Evolutionary conservation across 2,888 invertebrate genomes (phyloP), one percentile per base, ranked within the genome.

Genomic region (Ormia ochracea): DNA sequence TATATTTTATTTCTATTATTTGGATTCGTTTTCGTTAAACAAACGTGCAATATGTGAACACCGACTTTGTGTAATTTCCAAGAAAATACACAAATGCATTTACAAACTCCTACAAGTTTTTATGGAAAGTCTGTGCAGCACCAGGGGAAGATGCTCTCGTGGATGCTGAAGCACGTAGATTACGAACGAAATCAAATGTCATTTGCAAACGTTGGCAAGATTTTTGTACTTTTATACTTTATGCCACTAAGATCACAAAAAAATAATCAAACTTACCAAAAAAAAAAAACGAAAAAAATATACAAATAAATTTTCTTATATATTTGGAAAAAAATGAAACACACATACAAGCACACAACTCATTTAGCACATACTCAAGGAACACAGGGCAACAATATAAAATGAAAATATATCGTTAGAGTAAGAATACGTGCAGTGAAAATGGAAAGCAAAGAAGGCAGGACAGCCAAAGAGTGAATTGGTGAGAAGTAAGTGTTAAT

Each of bases 161-260:
- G 23, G 63, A 54, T 38, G 19, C 38, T 72, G 31, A 10, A 56
- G 72, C 80, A 80, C 80, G 80, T 80, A 80, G 43, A 76, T 61
- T 73, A 76, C 80, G 78, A 76, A 81, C 68, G 74, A 82, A 82
- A 82, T 86, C 86, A 86, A 84, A 84, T 86, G 86, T 86, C 86
- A 86, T 82, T 82, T 84, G 78, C 81, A 81, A 75, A 78, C 75
- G 80, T 80, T 80, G 72, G 80, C 80, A 80, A 72, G 72, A 80
- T 78, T 69, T 73, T 65, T 28, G 7, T 69, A n/a, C 54, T 61
- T 33, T 41, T 21, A 10, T 28, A 45, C 14, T 58, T 58, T 63
- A 68, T 63, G 80, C 76, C 68, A 80, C 76, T 63, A 52, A 80
- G 50, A 59, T 76, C 23, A 26, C 56, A 43, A 65, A 65, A 69